phyloP scores from a whole-genome alignment of 2,888 invertebrate genomes.

The Falcaria lacertinaria region DNA sequence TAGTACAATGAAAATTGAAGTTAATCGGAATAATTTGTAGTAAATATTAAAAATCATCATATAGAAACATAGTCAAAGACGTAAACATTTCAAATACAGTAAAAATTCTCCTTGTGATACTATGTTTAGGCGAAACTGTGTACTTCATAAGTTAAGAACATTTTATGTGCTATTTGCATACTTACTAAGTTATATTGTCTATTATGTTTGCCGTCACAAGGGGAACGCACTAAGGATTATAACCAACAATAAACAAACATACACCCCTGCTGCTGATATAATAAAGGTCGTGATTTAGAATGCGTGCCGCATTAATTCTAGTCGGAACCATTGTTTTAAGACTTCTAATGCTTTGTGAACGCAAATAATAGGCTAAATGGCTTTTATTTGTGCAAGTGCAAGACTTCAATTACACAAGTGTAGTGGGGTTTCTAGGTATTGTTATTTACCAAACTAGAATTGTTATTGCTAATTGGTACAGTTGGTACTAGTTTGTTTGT shows the following conservation, averaged over 20 bases:
- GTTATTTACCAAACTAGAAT: too few species aligned
- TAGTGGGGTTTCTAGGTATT: not conserved
- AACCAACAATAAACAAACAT: slow-evolving; percentile 36
- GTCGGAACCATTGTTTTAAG: slow-evolving; percentile 19
- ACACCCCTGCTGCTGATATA: slow-evolving; percentile 30
- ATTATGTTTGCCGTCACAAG: slow-evolving; percentile 31
- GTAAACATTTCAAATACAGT: too few species aligned
- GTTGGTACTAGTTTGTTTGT: too few species aligned
- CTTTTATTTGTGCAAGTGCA: not conserved
- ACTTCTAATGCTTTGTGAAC: slow-evolving; percentile 13
- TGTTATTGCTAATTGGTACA: too few species aligned
- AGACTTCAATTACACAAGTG: not conserved
- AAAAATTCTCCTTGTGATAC: too few species aligned
- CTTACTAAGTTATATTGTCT: slow-evolving; percentile 22
- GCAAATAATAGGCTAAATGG: slow-evolving; percentile 3
- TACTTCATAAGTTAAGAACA: too few species aligned
- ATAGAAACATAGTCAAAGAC: too few species aligned
- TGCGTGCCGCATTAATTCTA: slow-evolving; percentile 21
- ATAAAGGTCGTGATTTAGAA: slow-evolving; percentile 36
- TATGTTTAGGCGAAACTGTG: too few species aligned
- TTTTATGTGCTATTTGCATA: too few species aligned
- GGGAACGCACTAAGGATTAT: slow-evolving; percentile 32
- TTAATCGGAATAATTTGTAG: too few species aligned
- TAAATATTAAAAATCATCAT: too few species aligned
- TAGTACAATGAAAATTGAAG: too few species aligned